phyloP scores from a whole-genome alignment of 1,140 invertebrate species.

The Spodoptera litura region DNA sequence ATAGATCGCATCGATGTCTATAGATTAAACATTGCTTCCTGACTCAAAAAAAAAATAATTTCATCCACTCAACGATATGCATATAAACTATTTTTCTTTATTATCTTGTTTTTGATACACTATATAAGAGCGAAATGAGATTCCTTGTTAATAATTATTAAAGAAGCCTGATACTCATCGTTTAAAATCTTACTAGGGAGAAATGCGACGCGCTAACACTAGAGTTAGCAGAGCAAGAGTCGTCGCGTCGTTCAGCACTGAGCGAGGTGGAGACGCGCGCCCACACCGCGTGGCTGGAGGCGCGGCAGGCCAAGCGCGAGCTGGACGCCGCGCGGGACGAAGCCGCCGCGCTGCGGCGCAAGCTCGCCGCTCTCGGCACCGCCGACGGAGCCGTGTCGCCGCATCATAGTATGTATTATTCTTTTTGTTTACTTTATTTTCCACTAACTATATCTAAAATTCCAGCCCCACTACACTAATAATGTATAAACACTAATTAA shows the following conservation, averaged over 20 bases:
- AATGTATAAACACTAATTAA: too few relatives aligned
- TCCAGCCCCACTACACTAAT: too few relatives aligned
- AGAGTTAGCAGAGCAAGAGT: conserved; percentile 93
- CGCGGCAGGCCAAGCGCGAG: conserved; percentile 90
- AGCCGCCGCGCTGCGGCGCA: conserved; percentile 90
- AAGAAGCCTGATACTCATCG: background rate
- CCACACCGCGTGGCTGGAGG: conserved; percentile 92
- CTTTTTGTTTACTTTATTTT: too few relatives aligned
- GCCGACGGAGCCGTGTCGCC: conserved; percentile 70
- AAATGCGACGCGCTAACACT: conserved; percentile 90
- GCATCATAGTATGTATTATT: conserved; percentile 61
- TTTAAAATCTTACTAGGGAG: conserved; percentile 62
- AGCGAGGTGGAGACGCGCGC: conserved; percentile 91
- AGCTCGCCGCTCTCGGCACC: conserved; percentile 86
- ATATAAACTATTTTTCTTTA: too few relatives aligned
- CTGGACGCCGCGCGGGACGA: conserved; percentile 92
- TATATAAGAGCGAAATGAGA: too few relatives aligned
- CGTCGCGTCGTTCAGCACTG: conserved; percentile 91
- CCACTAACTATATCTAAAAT: too few relatives aligned
- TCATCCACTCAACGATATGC: too few relatives aligned
- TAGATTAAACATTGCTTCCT: too few relatives aligned
- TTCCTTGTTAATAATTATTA: too few relatives aligned
- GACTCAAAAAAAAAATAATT: too few relatives aligned
- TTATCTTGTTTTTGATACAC: too few relatives aligned
- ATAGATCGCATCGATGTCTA: too few relatives aligned